Base-by-base conservation (phyloP, 2,113 vertebrate species). In the Miniopterus natalensis region DNA sequence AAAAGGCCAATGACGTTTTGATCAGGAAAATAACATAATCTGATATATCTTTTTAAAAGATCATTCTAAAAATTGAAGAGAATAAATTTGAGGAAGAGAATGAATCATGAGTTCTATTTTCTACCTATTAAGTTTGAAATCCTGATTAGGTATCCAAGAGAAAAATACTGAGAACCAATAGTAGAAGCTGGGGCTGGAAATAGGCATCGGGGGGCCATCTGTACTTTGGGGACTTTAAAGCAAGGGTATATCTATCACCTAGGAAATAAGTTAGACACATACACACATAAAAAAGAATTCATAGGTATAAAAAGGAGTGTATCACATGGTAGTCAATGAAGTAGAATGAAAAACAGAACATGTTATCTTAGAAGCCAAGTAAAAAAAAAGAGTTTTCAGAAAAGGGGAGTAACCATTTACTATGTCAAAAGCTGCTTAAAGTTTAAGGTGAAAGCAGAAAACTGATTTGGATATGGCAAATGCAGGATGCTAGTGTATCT, bases 31-130 rank as follows among this genome's bases (percentile, higher is more conserved):
- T 65, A 55, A 78, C 42, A 87, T 13, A 75, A 83, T 66, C 49
- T 95, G 27, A 83, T 63, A 40, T 86, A 90, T 21, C 23, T 90
- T 86, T 65, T 2, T 36, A 71, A 88, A 88, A 80, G 23, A 92
- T 57, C 68, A 47, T 79, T 80, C 68, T 59, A 91, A 89, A 83
- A 97, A 63, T 17, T 57, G 40, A 96, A 74, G 29, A 73, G 29
- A 90, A 14, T 70, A 88, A 80, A 42, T 74, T 14, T 93, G 36
- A 49, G 53, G 73, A 47, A 45, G 5, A 68, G 57, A 23, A 27
- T 68, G 31, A 18, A 61, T 80, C 40, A 80, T 73, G n/a, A 85
- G 13, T 70, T 96, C 29, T 81, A 57, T 49, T 79, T 88, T 84
- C 68, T 17, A 92, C 42, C 11, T 74, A 55, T 23, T 47, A 74